Evolutionary conservation across 2,113 vertebrate species (phyloP).

Genomic region (Sebastes fasciatus): DNA sequence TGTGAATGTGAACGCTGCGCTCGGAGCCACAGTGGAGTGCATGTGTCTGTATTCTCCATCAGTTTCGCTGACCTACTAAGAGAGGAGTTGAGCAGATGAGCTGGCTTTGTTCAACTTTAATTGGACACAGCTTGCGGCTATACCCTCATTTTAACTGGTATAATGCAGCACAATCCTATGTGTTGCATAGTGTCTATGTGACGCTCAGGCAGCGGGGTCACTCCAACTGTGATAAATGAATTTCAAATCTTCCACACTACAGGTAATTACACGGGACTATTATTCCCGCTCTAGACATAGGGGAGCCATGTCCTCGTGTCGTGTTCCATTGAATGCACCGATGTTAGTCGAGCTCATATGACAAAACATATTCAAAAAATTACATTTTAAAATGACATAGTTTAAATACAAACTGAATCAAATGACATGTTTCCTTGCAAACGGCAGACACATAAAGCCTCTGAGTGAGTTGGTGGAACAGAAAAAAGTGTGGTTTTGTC

Average conservation of each 20-base stretch:
- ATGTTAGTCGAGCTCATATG: slow-evolving; percentile 35
- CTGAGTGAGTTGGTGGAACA: background rate
- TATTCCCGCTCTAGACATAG: slow-evolving; percentile 48
- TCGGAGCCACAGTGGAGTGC: slow-evolving; percentile 41
- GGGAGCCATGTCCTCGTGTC: slow-evolving; percentile 42
- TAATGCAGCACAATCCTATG: slow-evolving; percentile 79
- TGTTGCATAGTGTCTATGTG: slow-evolving; percentile 69
- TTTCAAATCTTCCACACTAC: slow-evolving; percentile 72
- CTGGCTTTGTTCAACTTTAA: slow-evolving; percentile 84
- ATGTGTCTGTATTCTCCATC: slow-evolving; percentile 75
- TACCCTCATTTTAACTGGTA: slow-evolving; percentile 78
- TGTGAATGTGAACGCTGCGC: slow-evolving; percentile 55
- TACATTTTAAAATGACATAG: slow-evolving; percentile 51
- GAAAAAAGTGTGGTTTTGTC: slow-evolving; percentile 18
- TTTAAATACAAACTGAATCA: slow-evolving; percentile 38
- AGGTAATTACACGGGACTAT: slow-evolving; percentile 78
- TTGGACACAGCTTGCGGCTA: slow-evolving; percentile 82
- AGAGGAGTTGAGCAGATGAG: slow-evolving; percentile 83
- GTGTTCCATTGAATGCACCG: slow-evolving; percentile 38
- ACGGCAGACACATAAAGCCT: slow-evolving; percentile 23
- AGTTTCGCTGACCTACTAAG: slow-evolving; percentile 84
- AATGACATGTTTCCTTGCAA: slow-evolving; percentile 42
- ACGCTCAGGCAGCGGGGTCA: slow-evolving; percentile 65
- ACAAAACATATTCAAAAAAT: slow-evolving; percentile 41
- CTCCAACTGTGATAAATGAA: slow-evolving; percentile 69